Base-by-base conservation (phyloP, 2,113 vertebrate species). In the Orthonyx spaldingii region DNA sequence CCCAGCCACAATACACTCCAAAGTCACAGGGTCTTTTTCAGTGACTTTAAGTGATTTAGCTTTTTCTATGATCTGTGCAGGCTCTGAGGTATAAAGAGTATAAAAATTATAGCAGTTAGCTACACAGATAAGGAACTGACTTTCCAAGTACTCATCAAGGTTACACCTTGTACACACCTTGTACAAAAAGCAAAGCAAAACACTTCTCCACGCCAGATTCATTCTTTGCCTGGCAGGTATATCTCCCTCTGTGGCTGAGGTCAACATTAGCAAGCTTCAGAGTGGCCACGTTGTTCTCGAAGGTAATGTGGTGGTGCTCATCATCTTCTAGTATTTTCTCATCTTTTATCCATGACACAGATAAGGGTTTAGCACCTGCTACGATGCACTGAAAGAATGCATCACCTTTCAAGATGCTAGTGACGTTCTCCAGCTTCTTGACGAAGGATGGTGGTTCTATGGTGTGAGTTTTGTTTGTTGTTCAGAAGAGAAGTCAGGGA, bases 261-360 rank as follows among this genome's bases (percentile, higher is more conserved):
- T 99, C 98, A 88, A 99, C 98, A 33, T 96, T 92, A 77, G 85
- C 83, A 91, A 99, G 98, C 87, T 97, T 98, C 78, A 99, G 97
- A 24, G 95, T 98, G 26, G 99, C 99, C 86, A 99, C 91, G 1
- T 87, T 98, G 65, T 98, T 98, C 81, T 98, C 98, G 97, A 99
- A 99, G 10, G 96, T 98, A 89, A 98, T 98, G 80, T 96, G 98
- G 89, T 98, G 97, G 41, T 98, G 98, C 79, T 98, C 97, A 94
- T 99, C 99, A 7, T 99, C 98, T 84, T 99, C 97, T 84, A 99
- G 97, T 96, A 99, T 99, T 96, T 98, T 98, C 87, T 99, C 99
- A 93, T 99, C 99, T 97, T 99, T 99, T 84, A 99, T 98, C 99
- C 99, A 99, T 74, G 98, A 98, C 30, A 99, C 97, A 72, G 98